phyloP scores from a whole-genome alignment of 2,888 invertebrate genomes.

The Drosophila nigricruria region DNA sequence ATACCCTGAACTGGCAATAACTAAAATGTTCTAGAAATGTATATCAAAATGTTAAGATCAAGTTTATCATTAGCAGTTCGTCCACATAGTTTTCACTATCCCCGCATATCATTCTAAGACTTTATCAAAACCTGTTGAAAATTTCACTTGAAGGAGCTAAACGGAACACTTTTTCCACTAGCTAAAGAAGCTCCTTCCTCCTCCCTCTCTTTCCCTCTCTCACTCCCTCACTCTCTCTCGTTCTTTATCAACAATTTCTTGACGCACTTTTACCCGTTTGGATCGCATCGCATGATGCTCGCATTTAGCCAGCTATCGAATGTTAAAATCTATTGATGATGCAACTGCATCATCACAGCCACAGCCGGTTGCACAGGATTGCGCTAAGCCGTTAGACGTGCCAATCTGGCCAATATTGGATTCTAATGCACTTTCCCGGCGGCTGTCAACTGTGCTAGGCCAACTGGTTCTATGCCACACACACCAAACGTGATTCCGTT shows the following conservation, averaged over 20 bases:
- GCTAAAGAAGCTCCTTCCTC: neutral
- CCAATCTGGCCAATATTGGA: conserved; percentile 6
- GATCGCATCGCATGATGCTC: neutral
- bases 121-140: neutral
- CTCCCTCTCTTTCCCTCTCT: neutral
- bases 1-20: neutral
- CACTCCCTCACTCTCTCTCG: neutral
- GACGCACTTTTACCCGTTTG: conserved; percentile 65
- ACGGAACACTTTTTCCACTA: conserved; percentile 1
- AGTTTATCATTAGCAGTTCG: neutral
- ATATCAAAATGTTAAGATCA: neutral
- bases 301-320: conserved; percentile 16
- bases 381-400: neutral
- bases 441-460: conserved; percentile 31
- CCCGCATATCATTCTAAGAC: neutral
- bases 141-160: conserved; percentile 2
- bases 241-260: conserved; percentile 5
- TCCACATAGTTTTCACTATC: neutral
- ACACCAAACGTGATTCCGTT: conserved; percentile 22
- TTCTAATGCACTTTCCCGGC: conserved; percentile 63
- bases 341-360: conserved; percentile 28
- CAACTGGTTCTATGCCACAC: conserved; percentile 29
- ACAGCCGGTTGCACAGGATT: conserved; percentile 62
- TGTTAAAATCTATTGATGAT: conserved; percentile 25
- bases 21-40: neutral